Evolutionary conservation across 2,797 vertebrate genomes (phyloP), one percentile per base, ranked within the genome.

Genomic region (Oryzias dopingdopingensis): DNA sequence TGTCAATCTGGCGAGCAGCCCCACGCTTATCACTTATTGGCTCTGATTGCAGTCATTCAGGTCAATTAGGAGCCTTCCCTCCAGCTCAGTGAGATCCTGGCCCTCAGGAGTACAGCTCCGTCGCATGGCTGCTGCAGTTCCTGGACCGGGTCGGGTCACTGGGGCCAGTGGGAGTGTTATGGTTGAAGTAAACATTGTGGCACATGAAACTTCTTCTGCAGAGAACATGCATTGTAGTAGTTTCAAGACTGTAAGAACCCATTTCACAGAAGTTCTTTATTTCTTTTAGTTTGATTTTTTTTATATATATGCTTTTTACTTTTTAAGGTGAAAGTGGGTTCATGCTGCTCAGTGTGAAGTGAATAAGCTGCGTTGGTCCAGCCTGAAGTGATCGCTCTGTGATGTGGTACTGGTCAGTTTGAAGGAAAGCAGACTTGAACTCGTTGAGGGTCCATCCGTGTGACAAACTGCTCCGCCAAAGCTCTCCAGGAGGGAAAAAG

Each of bases 11-110:
- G 52, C 76, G 70, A 54, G 77, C 74, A 74, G 83, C 81, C 59
- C 62, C 49, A 48, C 40, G 58, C 85, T 88, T 90, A 91, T 89
- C 86, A 65, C 70, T 86, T 86, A 88, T 88, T 89, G 83, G 77
- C 79, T 75, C 78, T 77, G 83, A 87, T 82, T 86, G 82, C 68
- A 76, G 74, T 73, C 76, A 82, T 77, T 82, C 73, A 52, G 75
- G 67, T 70, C 85, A 89, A 83, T 88, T 83, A 83, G 70, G 73
- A 76, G 82, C 61, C 62, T 44, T 72, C 49, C 72, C 63, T 86
- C 54, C 72, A 69, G 61, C 73, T 75, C 55, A 20, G 47, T 0
- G 5, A 65, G 73, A 68, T 77, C 76, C 77, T 78, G 72, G 67
- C 76, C 78, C 52, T 47, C 56, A 48, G 81, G 56, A 50, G 43